phyloP scores from a whole-genome alignment of 2,797 vertebrate species.

The Tamandua tetradactyla region DNA sequence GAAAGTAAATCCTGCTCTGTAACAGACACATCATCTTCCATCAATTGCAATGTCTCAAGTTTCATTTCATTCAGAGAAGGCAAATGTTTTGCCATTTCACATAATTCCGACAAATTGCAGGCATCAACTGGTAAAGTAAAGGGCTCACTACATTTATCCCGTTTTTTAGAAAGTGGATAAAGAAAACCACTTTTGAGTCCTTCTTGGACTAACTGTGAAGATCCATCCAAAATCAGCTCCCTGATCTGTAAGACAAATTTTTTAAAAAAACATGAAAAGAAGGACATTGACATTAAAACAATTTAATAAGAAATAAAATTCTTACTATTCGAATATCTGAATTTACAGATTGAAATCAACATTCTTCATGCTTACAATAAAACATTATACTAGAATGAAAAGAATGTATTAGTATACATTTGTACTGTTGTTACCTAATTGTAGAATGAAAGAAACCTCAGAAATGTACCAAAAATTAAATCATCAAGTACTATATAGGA shows the following conservation, averaged over 20 bases:
- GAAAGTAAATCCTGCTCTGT: conserved; percentile 90
- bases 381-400: conserved; percentile 14
- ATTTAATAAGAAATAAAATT: conserved; percentile 57
- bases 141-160: background rate
- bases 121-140: conserved; percentile 66
- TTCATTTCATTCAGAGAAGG: conserved; percentile 81
- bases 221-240: conserved; percentile 89
- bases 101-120: conserved; percentile 91
- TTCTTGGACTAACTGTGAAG: conserved; percentile 88
- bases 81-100: conserved; percentile 94
- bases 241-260: conserved; percentile 87
- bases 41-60: conserved; percentile 71
- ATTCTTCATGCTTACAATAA: conserved; percentile 48
- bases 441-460: conserved; percentile 1
- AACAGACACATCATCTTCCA: conserved; percentile 78
- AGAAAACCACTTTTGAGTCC: conserved; percentile 88
- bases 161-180: conserved; percentile 29
- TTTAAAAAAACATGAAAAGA: conserved; percentile 47
- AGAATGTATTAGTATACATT: background rate
- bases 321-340: conserved; percentile 54
- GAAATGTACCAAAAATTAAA: conserved; percentile 15
- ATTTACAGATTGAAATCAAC: conserved; percentile 39
- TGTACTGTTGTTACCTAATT: conserved; percentile 5
- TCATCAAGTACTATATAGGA: background rate
- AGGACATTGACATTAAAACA: background rate